Evolutionary conservation across 2,797 vertebrate genomes (phyloP), one percentile per base, ranked within the genome.

Genomic region (Poecile montanus): DNA sequence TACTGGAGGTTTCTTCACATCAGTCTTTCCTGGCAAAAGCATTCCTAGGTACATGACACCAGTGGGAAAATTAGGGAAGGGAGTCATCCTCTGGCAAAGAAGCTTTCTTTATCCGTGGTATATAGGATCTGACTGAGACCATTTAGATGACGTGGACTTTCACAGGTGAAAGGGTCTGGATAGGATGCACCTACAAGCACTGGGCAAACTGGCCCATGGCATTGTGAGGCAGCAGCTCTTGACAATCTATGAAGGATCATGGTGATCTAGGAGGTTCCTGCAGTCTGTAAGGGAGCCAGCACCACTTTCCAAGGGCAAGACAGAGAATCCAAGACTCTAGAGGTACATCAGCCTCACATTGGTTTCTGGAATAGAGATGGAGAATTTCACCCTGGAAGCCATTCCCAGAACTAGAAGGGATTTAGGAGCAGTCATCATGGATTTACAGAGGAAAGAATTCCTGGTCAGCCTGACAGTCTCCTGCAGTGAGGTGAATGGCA

Each of bases 71-170:
- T 56, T 66, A 62, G 38, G 13, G 19, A 81, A 65, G 30, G 36
- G 85, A 74, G 19, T 58, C 32, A 34, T 66, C 15, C 32, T 68
- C 51, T 65, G 27, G 23, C 16, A 42, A 70, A 47, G 75, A 78
- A 32, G 10, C 10, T 27, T 40, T 44, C 10, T 23, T 44, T 40
- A 9, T 23, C 18, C 0, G 0, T 38, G 11, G 5, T 68, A 17
- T 23, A 20, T 4, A 63, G 50, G 13, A 29, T 42, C 15, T 47
- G 29, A 53, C 25, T 27, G 44, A 75, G 48, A 50, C 2, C 23
- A 2, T 45, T 67, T 63, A 42, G 27, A 47, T 9, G 32, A 66
- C 57, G 7, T 25, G 20, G 29, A 54, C 15, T 30, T 48, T 50
- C 7, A 7, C 2, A 16, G 7, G 8, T 44, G 34, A 29, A 62